Percentiles rank a stretch among this genome's conserved stretches.
These are phyloP conservation scores for Ciconia nigra DNA, from an alignment of 2,797 vertebrate genomes.

Conservation along the genomic window DNA sequence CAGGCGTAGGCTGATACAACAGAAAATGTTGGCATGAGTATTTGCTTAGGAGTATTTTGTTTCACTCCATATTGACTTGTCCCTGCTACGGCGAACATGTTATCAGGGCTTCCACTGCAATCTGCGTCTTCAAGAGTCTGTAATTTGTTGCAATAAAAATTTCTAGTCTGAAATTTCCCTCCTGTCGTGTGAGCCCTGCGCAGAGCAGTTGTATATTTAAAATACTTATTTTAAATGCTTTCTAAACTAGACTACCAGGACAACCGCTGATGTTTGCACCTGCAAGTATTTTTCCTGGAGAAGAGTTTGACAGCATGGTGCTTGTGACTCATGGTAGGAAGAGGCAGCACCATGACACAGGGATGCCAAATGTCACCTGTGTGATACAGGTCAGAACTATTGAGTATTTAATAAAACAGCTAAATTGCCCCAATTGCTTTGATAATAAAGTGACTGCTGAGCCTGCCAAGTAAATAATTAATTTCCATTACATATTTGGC, in stretches of 20 bases:
- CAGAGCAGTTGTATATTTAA: neutral
- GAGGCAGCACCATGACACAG: neutral
- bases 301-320: neutral
- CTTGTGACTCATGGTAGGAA: neutral
- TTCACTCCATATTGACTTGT: neutral
- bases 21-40: neutral
- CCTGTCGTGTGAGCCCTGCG: neutral
- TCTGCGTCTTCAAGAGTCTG: neutral
- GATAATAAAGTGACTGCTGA: constrained; percentile 21
- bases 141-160: neutral
- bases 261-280: neutral
- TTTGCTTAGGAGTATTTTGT: neutral
- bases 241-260: constrained; percentile 11
- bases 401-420: constrained; percentile 27
- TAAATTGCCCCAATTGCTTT: neutral
- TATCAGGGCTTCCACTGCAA: neutral
- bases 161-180: neutral
- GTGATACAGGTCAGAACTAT: neutral
- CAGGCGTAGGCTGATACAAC: neutral
- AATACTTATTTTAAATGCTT: neutral
- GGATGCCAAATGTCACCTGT: neutral
- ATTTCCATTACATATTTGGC: constrained; percentile 14
- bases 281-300: neutral
- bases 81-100: neutral
- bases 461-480: constrained; percentile 42